Base-by-base conservation (phyloP, 2,113 vertebrate species). In the Naja naja region DNA sequence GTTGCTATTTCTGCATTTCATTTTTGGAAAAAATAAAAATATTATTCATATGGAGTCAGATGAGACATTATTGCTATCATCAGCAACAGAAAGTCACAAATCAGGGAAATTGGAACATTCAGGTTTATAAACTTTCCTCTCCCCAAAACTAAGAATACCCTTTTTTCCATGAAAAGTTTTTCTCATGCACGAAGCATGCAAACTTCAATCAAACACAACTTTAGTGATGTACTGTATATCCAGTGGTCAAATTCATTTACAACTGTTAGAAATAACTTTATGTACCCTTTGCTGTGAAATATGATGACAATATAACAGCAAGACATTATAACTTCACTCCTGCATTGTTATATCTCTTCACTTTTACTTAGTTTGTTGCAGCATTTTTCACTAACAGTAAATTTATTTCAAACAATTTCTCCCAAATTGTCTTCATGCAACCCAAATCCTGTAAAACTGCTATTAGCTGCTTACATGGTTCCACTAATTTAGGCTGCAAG, bases 241-340 rank as follows among this genome's bases (percentile, higher is more conserved):
- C 94, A 90, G 69, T 90, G 91, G 30, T 91, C 94, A 89, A 60
- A 85, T 87, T 89, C 53, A 94, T 1, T 5, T 91, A 55, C 87
- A 90, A 49, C 55, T 95, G 74, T n/a, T 81, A 93, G 93, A 74
- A 60, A 88, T 87, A 92, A 74, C 93, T 95, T 95, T 93, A 95
- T n/a, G 93, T 7, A 45, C 90, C 85, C 94, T 91, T 94, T 39
- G 85, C 55, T 93, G 53, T 43, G 2, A 96, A 94, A 95, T 20
- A 94, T n/a, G 92, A 14, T 60, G 91, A 88, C 56, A 95, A 89
- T 43, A 90, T 58, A 97, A 94, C n/a, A 94, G 91, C 88, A 92
- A 89, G 89, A 93, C 91, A 39, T 91, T 96, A 96, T 91, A 94
- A 94, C 60, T 94, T 89, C 88, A 95, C 93, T 96, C 4, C 34